Percentiles rank a stretch among this genome's conserved stretches.
These are phyloP conservation scores for Gastrophysa polygoni DNA, from an alignment of 2,888 invertebrate species.

Conservation along the genomic window DNA sequence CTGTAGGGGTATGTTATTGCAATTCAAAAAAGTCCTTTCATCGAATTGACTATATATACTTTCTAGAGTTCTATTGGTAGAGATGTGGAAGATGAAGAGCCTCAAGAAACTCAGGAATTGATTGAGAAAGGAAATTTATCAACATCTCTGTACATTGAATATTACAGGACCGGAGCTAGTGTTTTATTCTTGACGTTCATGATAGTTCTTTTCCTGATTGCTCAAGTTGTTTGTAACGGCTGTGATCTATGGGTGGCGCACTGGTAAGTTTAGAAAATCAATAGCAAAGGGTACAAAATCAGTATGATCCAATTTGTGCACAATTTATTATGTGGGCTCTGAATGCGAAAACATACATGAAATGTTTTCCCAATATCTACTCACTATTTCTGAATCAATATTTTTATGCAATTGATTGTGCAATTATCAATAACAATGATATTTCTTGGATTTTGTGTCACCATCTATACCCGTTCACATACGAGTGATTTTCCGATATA, in stretches of 20 bases:
- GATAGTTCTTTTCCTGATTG: conserved; percentile 64
- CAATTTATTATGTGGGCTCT: too few species aligned
- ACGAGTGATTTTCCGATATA: too few species aligned
- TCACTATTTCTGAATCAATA: too few species aligned
- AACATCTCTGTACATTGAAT: conserved; percentile 68
- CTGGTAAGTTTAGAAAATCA: conserved; percentile 70
- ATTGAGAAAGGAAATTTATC: conserved; percentile 69
- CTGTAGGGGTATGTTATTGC: conserved; percentile 43
- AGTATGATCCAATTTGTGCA: too few species aligned
- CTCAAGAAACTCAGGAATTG: conserved; percentile 68
- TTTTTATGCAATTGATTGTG: too few species aligned
- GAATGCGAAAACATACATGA: too few species aligned
- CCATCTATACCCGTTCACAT: too few species aligned
- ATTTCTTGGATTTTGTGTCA: too few species aligned
- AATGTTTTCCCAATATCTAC: too few species aligned
- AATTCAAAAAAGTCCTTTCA: neutral
- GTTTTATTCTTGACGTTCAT: conserved; percentile 63
- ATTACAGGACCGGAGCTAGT: conserved; percentile 73
- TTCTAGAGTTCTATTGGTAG: neutral
- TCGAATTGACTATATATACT: neutral
- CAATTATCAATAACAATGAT: too few species aligned
- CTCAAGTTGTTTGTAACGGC: conserved; percentile 73
- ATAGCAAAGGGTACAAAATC: too few species aligned
- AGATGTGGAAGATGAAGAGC: conserved; percentile 51
- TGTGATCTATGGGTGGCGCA: conserved; percentile 79